Evolutionary conservation across 2,888 invertebrate genomes (phyloP), one percentile per base, ranked within the genome.

Genomic region (Diaprepes abbreviatus): DNA sequence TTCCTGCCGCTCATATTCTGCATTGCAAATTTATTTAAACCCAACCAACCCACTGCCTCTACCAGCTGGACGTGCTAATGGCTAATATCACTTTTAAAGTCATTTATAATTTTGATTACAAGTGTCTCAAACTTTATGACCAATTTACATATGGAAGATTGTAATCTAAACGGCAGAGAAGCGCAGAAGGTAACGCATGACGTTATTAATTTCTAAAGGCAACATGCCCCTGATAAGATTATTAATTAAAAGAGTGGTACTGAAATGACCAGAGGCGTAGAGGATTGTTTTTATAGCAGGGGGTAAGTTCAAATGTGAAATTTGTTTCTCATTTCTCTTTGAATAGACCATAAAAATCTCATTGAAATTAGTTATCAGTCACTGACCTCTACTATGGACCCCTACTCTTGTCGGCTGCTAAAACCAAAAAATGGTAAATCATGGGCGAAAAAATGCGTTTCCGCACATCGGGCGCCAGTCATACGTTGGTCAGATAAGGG

Each of bases 41-140:
- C 9, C 14, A 50, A 16, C 43, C 9, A 50, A 50, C 48, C 48
- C 48, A 50, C 48, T 16, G 12, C 12, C 28, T 6, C 48, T 6
- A 28, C 48, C 48, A 28, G 48, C 28, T 16, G 48, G 16, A 50
- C 48, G 48, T 50, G 48, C 16, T 62, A 62, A 62, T 62, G 50
- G 50, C 52, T 14, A 36, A 62, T 36, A 36, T 62, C 35, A 50
- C 28, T 62, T 45, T 45, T 57, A 28, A 52, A 36, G n/a, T 70
- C 70, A 65, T 70, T 70, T 65, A 70, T 70, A 65, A 70, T 58
- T 70, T 58, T 52, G 70, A 70, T 70, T 67, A 65, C 59, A 45
- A 52, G 62, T 59, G 70, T 65, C 65, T 65, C 58, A 59, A 35
- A 54, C 19, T 70, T 66, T 70, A 70, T 64, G 65, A 58, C 48